Conservation (phyloP, 2,888 invertebrate genomes). For the Agonopterix subpropinquella region DNA sequence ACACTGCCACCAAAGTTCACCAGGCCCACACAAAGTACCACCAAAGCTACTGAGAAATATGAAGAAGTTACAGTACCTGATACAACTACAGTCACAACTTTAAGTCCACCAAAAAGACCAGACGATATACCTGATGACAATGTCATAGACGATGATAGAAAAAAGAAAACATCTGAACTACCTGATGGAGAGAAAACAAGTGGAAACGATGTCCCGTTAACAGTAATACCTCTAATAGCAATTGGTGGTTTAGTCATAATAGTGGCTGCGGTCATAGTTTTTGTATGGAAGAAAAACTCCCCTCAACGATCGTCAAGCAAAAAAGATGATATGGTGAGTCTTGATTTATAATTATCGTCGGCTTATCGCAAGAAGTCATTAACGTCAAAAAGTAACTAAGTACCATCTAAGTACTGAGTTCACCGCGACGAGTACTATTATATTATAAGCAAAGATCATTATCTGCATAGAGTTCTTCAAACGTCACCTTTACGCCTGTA, state of each 20-base stretch:
- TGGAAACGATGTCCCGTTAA: constrained; percentile 74
- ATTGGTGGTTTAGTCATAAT: constrained; percentile 82
- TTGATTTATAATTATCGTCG: not conserved
- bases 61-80: constrained; percentile 50
- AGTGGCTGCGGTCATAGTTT: constrained; percentile 79
- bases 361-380: no score
- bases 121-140: constrained; percentile 36
- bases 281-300: constrained; percentile 83
- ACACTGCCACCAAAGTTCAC: constrained; percentile 31
- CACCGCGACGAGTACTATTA: no score
- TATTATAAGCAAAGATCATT: no score
- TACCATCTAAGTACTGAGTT: no score
- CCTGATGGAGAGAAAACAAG: constrained; percentile 52
- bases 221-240: constrained; percentile 82
- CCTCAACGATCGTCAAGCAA: constrained; percentile 77
- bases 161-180: constrained; percentile 21
- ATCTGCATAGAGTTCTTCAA: no score
- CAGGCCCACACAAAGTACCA: constrained; percentile 36
- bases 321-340: constrained; percentile 84
- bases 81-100: constrained; percentile 32
- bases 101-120: constrained; percentile 36
- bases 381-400: no score
- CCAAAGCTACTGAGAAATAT: constrained; percentile 43
- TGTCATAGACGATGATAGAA: constrained; percentile 30
- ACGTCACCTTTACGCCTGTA: no score